These are phyloP conservation scores for Erinaceus europaeus DNA, from an alignment of 2,113 vertebrate genomes.

Conservation along the genomic window DNA sequence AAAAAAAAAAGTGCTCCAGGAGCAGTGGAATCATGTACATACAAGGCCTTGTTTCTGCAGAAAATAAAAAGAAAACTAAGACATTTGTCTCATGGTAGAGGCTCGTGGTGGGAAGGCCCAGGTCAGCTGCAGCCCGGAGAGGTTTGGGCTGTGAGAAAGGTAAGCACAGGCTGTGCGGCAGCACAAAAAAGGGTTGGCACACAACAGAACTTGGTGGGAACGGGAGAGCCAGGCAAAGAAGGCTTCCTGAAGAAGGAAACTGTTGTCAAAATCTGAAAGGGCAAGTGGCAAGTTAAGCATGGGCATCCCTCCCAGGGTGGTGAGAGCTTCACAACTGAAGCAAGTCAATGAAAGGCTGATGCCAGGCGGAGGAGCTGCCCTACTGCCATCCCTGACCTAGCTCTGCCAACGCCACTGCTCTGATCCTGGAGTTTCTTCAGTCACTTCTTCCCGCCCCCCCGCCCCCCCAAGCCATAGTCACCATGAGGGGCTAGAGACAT, in stretches of 20 bases:
- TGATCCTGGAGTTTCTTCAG: not conserved
- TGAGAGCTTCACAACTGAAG: not conserved
- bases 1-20: no score
- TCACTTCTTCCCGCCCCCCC: no score
- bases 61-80: no score
- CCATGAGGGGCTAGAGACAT: no score
- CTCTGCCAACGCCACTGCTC: not conserved
- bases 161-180: not conserved
- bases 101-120: no score
- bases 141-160: no score
- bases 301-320: not conserved
- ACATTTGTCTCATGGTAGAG: no score
- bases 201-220: fast-evolving
- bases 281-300: not conserved
- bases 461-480: no score
- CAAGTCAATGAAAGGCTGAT: not conserved
- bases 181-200: not conserved
- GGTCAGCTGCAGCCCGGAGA: no score
- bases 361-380: not conserved
- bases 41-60: no score
- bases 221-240: not conserved
- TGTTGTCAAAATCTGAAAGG: not conserved
- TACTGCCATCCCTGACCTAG: not conserved
- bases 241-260: not conserved
- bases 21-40: no score